Evolutionary conservation across 2,797 vertebrate species (phyloP).

Genomic region (Artibeus jamaicensis): DNA sequence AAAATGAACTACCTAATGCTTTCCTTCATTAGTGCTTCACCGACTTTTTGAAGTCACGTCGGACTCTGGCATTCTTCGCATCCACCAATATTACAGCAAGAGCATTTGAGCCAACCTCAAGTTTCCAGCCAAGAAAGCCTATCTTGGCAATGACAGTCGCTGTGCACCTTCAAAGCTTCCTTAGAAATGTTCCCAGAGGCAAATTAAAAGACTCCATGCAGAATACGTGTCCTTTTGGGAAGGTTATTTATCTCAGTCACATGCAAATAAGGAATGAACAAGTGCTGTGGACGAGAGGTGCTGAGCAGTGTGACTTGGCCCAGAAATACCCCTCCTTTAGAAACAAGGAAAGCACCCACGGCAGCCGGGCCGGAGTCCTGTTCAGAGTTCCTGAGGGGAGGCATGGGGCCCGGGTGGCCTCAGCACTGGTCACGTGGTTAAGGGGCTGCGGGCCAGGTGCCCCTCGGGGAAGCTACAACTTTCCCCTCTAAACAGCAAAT

Average conservation of each 20-base stretch:
- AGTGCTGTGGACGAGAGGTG: not conserved
- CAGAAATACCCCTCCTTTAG: not conserved
- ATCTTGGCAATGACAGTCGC: not conserved
- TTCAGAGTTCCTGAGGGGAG: not conserved
- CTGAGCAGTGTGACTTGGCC: not conserved
- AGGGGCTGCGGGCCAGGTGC: not conserved
- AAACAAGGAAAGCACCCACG: not conserved
- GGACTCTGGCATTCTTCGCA: not conserved
- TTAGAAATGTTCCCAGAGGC: too few species aligned
- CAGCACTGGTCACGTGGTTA: not conserved
- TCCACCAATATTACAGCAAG: not conserved
- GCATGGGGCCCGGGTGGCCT: fast-evolving
- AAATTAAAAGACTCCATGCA: not conserved
- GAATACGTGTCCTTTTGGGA: not conserved
- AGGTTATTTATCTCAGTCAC: not conserved
- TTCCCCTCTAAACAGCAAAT: not conserved
- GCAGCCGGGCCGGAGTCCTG: fast-evolving
- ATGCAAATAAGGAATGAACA: not conserved
- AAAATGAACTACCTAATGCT: not conserved
- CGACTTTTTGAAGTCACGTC: fast-evolving
- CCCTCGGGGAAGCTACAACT: not conserved
- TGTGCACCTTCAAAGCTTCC: not conserved
- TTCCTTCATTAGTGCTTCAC: not conserved
- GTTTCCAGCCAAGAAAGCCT: not conserved
- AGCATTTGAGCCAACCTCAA: fast-evolving